Evolutionary conservation across 2,113 vertebrate species (phyloP).

Genomic region (Promerops cafer): DNA sequence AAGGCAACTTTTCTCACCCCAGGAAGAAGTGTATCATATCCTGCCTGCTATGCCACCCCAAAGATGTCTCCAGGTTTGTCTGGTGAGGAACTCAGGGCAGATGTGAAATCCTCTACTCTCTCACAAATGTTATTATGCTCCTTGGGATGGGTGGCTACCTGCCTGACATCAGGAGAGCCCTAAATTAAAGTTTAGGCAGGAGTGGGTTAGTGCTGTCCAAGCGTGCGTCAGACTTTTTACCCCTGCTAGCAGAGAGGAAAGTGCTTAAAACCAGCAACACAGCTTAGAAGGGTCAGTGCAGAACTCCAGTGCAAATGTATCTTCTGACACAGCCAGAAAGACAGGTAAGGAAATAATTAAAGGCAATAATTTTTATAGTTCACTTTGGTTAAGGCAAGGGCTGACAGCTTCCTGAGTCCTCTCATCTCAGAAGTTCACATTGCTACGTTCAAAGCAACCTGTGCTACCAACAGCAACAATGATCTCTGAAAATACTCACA

Average conservation of each 20-base stretch:
- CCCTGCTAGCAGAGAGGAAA: background rate
- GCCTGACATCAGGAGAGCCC: background rate
- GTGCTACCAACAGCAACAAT: background rate
- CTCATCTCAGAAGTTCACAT: background rate
- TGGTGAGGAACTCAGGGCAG: background rate
- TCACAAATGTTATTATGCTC: background rate
- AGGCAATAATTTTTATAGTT: background rate
- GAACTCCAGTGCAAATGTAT: background rate
- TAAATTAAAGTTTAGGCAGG: background rate
- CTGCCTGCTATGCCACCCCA: background rate
- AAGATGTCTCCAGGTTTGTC: background rate
- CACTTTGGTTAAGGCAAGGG: constrained; percentile 26
- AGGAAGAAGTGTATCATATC: background rate
- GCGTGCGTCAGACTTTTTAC: background rate
- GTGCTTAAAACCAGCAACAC: background rate
- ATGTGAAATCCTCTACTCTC: background rate
- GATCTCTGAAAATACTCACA: background rate
- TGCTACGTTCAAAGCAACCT: background rate
- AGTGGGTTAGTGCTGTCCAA: background rate
- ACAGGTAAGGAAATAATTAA: background rate
- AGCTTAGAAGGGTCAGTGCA: background rate
- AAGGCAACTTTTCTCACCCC: background rate
- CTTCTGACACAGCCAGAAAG: background rate
- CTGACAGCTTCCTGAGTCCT: background rate
- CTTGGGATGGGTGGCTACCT: background rate